These are phyloP conservation scores for Dusona sp. DNA, from an alignment of 2,888 invertebrate genomes.

Conservation along the genomic window DNA sequence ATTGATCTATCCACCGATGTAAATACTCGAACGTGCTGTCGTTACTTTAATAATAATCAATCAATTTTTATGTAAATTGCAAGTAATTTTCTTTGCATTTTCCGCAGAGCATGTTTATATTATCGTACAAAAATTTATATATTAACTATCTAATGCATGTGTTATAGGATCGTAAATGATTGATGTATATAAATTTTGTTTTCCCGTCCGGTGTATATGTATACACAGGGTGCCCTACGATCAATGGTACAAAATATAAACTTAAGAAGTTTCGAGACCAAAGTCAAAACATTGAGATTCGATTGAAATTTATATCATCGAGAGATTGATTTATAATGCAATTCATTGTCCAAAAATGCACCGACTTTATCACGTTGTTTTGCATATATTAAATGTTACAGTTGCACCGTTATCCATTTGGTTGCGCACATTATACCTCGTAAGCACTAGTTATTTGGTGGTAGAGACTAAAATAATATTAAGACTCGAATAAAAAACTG, in stretches of 20 bases:
- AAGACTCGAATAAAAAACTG: too few species aligned
- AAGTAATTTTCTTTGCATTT: background rate
- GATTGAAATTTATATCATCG: too few species aligned
- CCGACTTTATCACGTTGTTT: too few species aligned
- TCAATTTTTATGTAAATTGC: background rate
- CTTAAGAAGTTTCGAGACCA: background rate
- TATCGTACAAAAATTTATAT: background rate
- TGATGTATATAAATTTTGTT: background rate
- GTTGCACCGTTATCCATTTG: too few species aligned
- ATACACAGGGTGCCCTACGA: background rate
- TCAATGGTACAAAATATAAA: background rate
- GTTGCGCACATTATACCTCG: too few species aligned
- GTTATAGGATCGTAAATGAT: background rate
- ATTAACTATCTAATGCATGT: background rate
- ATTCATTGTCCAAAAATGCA: too few species aligned
- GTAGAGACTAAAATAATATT: too few species aligned
- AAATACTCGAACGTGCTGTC: background rate
- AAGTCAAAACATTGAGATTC: too few species aligned
- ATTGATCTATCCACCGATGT: slow-evolving; percentile 8
- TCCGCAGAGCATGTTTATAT: background rate
- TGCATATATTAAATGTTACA: too few species aligned
- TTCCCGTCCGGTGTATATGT: background rate
- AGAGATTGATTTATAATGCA: too few species aligned
- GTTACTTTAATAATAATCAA: background rate
- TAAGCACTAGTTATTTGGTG: too few species aligned